Evolutionary conservation across 2,113 vertebrate genomes (phyloP), one percentile per base, ranked within the genome.

Genomic region (Psammodynastes pulverulentus): DNA sequence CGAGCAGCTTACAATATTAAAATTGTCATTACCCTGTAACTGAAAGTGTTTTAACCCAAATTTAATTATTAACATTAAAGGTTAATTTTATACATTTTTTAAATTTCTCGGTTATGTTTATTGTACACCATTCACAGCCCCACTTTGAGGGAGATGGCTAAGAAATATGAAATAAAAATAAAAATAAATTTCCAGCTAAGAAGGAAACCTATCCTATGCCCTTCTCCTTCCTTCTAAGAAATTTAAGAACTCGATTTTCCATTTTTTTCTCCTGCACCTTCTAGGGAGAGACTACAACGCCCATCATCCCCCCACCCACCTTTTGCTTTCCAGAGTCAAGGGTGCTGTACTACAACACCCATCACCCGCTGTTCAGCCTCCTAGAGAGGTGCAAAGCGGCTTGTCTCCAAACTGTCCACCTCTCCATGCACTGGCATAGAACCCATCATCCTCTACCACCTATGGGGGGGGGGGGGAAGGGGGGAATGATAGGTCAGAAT

Each of bases 391-490:
- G 17, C 72, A 8, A 79, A 79, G 72, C 34, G 45, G 46, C 85
- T 58, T 51, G 24, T 52, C 29, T 49, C 48, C 49, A 9, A 6
- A 29, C 26, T 19, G 86, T 4, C 46, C 26, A 3, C 85, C 8
- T n/a, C 26, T 49, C n/a, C 39, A 87, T 87, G n/a, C 85, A 24
- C 85, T 29, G 24, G 0, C 26, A 29, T 2, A 86, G 9, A 46
- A 48, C 85, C 46, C 24, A 86, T 46, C 85, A 48, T 8, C 46
- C 85, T 9, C 45, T 46, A 29, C 85, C 85, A 5, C 46, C 21
- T 29, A 26, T 5, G 10, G 3, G 12, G 3, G 54, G 29, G 7
- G 10, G 1, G 10, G 3, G 67, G 10, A 0, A 1, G 54, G 0
- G 54, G n/a, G 5, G 4, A 13, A 67, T 8, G n/a, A n/a, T 17